These are phyloP conservation scores for Heterocephalus glaber DNA, from an alignment of 2,113 vertebrate genomes.

Conservation along the genomic window DNA sequence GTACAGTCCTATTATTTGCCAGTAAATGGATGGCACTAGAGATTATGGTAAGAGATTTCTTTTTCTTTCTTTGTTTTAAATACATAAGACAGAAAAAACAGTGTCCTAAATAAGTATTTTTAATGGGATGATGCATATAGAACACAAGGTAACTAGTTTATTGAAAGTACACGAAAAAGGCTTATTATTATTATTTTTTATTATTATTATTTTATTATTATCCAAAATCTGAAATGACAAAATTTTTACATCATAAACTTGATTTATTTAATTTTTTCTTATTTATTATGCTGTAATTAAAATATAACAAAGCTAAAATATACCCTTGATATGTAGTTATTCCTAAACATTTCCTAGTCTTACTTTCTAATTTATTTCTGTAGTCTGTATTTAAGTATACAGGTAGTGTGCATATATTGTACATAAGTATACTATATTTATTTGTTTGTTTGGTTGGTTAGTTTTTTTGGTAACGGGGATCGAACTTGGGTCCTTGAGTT, in stretches of 20 bases:
- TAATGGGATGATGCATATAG: not conserved
- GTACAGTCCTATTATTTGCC: not conserved
- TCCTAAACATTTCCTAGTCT: not conserved
- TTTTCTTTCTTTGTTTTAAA: not conserved
- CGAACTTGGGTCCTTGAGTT: too few species aligned
- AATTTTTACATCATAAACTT: not conserved
- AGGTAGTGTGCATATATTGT: too few species aligned
- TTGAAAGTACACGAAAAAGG: not conserved
- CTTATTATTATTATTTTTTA: not conserved
- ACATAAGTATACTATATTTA: too few species aligned
- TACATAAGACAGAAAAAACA: not conserved
- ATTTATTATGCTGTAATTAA: not conserved
- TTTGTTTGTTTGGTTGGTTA: too few species aligned
- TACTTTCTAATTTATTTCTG: conserved; percentile 6
- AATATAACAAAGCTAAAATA: not conserved
- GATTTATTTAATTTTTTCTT: not conserved
- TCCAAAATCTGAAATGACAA: not conserved
- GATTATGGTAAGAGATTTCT: not conserved
- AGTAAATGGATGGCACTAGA: not conserved
- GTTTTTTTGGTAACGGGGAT: too few species aligned
- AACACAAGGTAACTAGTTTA: not conserved
- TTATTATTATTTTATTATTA: not conserved
- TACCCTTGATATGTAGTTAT: not conserved
- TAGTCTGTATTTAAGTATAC: not conserved
- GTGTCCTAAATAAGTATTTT: not conserved